These are phyloP conservation scores for Oegoconia quadripuncta DNA, from an alignment of 2,888 invertebrate genomes.

Conservation along the genomic window DNA sequence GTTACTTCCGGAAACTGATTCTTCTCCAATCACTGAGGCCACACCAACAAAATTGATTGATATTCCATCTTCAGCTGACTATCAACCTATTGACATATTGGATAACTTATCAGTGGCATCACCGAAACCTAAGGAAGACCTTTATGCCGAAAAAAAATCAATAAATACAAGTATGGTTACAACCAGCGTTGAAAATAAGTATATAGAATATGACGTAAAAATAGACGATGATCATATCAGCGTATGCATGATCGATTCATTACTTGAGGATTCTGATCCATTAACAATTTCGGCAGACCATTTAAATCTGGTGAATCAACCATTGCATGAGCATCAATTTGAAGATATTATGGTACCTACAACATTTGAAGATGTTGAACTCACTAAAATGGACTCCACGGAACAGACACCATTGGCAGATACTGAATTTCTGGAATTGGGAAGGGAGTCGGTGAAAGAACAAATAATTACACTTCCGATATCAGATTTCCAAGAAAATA, in stretches of 20 bases:
- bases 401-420: too few relatives aligned
- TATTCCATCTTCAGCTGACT: constrained; percentile 48
- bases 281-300: constrained; percentile 30
- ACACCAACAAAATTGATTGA: constrained; percentile 53
- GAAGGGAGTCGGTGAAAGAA: too few relatives aligned
- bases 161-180: constrained; percentile 10
- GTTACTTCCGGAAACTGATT: constrained; percentile 67
- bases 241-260: constrained; percentile 49
- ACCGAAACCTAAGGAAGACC: constrained; percentile 50
- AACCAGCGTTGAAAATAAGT: neutral
- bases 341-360: too few relatives aligned
- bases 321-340: too few relatives aligned
- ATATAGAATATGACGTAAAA: constrained; percentile 27
- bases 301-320: too few relatives aligned
- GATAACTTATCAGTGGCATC: constrained; percentile 56
- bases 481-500: too few relatives aligned
- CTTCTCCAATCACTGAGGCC: constrained; percentile 54
- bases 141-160: constrained; percentile 11
- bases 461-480: too few relatives aligned
- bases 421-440: too few relatives aligned
- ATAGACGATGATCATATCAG: constrained; percentile 46
- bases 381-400: too few relatives aligned
- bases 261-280: constrained; percentile 43
- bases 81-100: constrained; percentile 47
- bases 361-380: too few relatives aligned